Evolutionary conservation across 1,140 invertebrate species (phyloP).

Genomic region (Pygmarrhopalites habei): DNA sequence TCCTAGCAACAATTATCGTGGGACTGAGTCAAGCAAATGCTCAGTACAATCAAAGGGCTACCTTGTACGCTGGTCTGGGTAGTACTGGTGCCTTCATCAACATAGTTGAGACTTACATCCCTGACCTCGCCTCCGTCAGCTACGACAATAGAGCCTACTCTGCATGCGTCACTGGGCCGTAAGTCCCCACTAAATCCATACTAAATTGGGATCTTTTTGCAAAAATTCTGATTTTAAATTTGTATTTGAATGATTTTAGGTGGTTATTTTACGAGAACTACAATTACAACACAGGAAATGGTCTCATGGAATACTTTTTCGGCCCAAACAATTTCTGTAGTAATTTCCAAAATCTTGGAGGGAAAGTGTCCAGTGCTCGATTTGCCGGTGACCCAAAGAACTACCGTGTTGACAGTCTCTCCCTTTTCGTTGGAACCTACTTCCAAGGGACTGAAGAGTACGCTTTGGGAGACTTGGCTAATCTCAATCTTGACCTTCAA

Average conservation of each 20-base stretch:
- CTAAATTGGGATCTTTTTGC: no score
- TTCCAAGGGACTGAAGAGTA: conserved; percentile 36
- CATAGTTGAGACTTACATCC: conserved; percentile 14
- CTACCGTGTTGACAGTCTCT: conserved; percentile 33
- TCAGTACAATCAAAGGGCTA: neutral
- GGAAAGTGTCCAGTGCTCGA: no score
- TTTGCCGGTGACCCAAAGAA: conserved; percentile 31
- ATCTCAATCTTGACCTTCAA: conserved; percentile 11
- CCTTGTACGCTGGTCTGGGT: neutral
- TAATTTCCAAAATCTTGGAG: no score
- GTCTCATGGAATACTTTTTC: no score
- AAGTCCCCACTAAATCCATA: no score
- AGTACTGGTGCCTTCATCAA: neutral
- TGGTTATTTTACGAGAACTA: no score
- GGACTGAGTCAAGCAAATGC: no score
- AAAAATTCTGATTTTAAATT: no score
- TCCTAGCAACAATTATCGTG: no score
- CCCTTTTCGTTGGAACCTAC: conserved; percentile 29
- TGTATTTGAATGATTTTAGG: no score
- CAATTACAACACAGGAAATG: no score
- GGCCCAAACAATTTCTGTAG: no score
- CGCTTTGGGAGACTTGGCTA: conserved; percentile 2
- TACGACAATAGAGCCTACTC: conserved; percentile 32
- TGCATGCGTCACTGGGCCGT: conserved; percentile 35
- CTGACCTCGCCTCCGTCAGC: conserved; percentile 12